These are phyloP conservation scores for Sebastes nivosus DNA, from an alignment of 2,797 vertebrate species.

Conservation along the genomic window DNA sequence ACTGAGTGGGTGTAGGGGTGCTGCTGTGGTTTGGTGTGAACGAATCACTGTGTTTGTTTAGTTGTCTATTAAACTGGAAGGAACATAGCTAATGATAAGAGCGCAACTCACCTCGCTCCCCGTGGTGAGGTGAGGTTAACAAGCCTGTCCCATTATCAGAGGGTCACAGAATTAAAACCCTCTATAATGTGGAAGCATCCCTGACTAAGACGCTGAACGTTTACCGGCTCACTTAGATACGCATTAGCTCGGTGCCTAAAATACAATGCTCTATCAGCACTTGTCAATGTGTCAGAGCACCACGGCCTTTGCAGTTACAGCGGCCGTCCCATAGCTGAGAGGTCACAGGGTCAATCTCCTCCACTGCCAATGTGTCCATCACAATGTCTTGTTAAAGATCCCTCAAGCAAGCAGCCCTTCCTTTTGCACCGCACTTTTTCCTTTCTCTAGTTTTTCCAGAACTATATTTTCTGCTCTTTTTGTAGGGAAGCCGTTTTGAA, in stretches of 20 bases:
- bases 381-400: conserved; percentile 23
- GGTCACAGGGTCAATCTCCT: conserved; percentile 21
- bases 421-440: background rate
- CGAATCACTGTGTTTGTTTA: conserved; percentile 8
- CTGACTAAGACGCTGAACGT: background rate
- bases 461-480: background rate
- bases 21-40: background rate
- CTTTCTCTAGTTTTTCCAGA: background rate
- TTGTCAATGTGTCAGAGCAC: conserved; percentile 11
- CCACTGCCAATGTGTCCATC: conserved; percentile 41
- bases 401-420: background rate
- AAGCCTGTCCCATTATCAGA: background rate
- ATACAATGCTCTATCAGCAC: conserved; percentile 16
- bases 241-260: background rate
- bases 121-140: background rate
- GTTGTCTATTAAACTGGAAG: conserved; percentile 23
- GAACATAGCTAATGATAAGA: conserved; percentile 8
- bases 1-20: conserved; percentile 12
- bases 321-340: conserved; percentile 17
- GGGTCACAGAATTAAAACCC: conserved; percentile 3
- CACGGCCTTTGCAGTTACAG: conserved; percentile 19
- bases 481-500: background rate
- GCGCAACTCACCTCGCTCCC: background rate
- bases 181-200: conserved; percentile 1
- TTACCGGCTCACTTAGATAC: background rate